Evolutionary conservation across 2,797 vertebrate species (phyloP).

Genomic region (Lagocephalus sceleratus): DNA sequence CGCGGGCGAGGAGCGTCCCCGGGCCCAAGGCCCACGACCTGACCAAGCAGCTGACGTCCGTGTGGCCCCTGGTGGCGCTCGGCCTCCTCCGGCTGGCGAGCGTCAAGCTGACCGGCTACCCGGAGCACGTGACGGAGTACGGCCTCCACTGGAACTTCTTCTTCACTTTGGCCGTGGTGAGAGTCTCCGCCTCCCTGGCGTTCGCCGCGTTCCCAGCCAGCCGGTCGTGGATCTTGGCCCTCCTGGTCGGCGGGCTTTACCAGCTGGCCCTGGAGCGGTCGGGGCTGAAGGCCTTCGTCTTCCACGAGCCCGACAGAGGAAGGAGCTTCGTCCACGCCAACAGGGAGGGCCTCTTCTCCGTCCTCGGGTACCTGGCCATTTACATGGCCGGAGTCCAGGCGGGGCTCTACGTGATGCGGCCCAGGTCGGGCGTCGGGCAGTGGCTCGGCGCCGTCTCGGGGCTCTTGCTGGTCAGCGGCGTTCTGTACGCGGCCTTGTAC

Average conservation of each 20-base stretch:
- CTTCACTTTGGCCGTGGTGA: conserved; percentile 87
- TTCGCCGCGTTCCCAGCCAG: conserved; percentile 75
- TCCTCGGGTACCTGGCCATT: conserved; percentile 84
- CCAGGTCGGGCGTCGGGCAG: conserved; percentile 72
- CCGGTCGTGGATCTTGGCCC: conserved; percentile 77
- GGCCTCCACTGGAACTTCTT: conserved; percentile 99
- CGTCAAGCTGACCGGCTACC: conserved; percentile 85
- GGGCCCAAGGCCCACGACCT: conserved; percentile 66
- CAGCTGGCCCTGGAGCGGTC: conserved; percentile 81
- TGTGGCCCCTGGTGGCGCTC: conserved; percentile 86
- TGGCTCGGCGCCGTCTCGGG: conserved; percentile 72
- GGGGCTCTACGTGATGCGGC: conserved; percentile 80
- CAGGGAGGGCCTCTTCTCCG: conserved; percentile 89
- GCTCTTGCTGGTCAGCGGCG: conserved; percentile 62
- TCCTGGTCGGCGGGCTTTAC: conserved; percentile 76
- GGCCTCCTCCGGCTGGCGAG: conserved; percentile 82
- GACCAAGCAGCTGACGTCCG: conserved; percentile 76
- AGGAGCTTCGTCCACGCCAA: conserved; percentile 87
- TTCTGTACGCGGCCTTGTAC: conserved; percentile 68
- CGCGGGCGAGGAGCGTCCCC: conserved; percentile 69
- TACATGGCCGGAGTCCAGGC: conserved; percentile 90
- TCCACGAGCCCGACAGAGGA: conserved; percentile 77
- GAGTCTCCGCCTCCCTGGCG: conserved; percentile 81
- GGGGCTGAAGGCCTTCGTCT: conserved; percentile 81
- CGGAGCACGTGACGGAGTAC: conserved; percentile 91